These are phyloP conservation scores for Dusona sp. DNA, from an alignment of 2,888 invertebrate species.

Conservation along the genomic window DNA sequence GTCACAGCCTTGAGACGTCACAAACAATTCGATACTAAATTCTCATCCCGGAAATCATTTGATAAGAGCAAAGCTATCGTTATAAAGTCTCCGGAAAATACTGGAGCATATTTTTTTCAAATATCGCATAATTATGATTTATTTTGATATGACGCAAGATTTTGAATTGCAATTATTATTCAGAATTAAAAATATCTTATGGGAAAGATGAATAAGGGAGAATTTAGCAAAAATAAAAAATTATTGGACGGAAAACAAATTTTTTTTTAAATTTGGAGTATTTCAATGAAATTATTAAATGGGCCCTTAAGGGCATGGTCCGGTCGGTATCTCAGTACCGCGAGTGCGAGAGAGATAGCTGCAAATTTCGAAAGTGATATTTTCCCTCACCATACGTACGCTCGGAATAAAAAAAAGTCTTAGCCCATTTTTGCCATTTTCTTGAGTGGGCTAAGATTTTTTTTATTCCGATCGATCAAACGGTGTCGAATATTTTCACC, in stretches of 20 bases:
- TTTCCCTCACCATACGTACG: too few species aligned
- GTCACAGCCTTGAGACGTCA: not conserved
- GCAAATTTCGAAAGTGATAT: too few species aligned
- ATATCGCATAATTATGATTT: not conserved
- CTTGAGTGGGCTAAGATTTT: too few species aligned
- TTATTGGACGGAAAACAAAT: not conserved
- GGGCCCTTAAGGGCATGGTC: too few species aligned
- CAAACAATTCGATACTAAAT: not conserved
- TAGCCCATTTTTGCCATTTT: too few species aligned
- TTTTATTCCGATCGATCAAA: too few species aligned
- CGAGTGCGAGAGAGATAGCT: too few species aligned
- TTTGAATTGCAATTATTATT: not conserved
- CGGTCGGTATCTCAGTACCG: too few species aligned
- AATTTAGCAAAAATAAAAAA: not conserved
- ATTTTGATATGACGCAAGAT: not conserved
- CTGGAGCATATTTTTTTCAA: too few species aligned
- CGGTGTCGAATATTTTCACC: too few species aligned
- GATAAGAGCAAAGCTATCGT: not conserved
- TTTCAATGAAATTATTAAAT: not conserved
- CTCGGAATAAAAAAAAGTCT: too few species aligned
- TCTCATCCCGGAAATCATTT: not conserved
- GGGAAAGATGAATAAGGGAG: not conserved
- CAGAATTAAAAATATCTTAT: not conserved
- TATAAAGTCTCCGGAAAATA: too few species aligned
- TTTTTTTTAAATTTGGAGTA: not conserved